Percentiles rank a stretch among this genome's conserved stretches.
Evolutionary conservation across 2,113 vertebrate species (phyloP).

Genomic region (Prietella phreatophila): DNA sequence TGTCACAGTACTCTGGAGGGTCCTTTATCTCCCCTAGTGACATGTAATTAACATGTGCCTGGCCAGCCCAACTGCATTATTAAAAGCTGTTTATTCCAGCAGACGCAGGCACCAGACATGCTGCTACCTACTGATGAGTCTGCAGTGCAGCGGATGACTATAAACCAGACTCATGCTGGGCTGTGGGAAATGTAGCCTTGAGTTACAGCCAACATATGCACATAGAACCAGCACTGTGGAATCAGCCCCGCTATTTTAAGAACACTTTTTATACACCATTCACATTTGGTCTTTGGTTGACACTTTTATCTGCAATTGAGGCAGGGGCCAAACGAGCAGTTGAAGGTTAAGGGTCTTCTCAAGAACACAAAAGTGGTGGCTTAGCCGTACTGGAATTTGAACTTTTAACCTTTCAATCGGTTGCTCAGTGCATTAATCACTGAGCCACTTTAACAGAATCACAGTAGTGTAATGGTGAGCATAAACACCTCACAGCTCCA

Average conservation of each 20-base stretch:
- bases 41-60: constrained; percentile 48
- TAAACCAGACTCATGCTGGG: constrained; percentile 19
- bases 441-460: background rate
- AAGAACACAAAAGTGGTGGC: background rate
- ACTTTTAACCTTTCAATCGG: background rate
- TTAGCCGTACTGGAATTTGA: background rate
- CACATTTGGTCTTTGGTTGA: background rate
- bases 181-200: background rate
- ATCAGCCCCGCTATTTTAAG: constrained; percentile 1
- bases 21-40: constrained; percentile 37
- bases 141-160: background rate
- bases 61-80: constrained; percentile 38
- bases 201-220: background rate
- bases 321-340: background rate
- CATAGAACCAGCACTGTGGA: background rate
- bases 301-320: background rate
- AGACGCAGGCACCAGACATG: background rate
- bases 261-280: background rate
- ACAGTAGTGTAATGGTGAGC: background rate
- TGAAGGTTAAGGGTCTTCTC: background rate
- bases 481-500: background rate
- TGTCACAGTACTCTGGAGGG: constrained; percentile 12
- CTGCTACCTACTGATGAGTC: constrained; percentile 3
- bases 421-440: background rate
- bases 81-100: constrained; percentile 46